Evolutionary conservation across 2,797 vertebrate genomes (phyloP).

Genomic region (Enteromius mattozi): DNA sequence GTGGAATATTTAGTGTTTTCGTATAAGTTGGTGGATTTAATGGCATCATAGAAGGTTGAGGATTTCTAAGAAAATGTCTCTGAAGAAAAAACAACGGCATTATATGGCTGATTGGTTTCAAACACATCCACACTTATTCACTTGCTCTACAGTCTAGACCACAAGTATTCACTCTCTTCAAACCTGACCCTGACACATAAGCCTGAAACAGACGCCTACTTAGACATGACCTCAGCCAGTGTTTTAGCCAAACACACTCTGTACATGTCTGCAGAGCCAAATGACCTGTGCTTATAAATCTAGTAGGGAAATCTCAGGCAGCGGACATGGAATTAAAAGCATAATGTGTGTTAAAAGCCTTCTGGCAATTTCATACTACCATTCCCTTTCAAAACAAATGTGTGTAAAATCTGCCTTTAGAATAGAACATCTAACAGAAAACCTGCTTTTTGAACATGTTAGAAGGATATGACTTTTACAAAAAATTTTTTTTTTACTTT

Average conservation of each 20-base stretch:
- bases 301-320: background rate
- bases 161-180: background rate
- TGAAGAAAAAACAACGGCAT: background rate
- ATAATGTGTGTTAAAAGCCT: conserved; percentile 9
- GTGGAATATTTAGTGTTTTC: background rate
- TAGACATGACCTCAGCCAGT: conserved; percentile 43
- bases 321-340: background rate
- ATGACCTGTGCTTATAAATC: conserved; percentile 10
- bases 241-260: conserved; percentile 20
- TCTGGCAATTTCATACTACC: conserved; percentile 7
- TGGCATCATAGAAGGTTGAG: background rate
- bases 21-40: background rate
- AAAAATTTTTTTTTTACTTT: background rate
- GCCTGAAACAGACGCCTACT: conserved; percentile 26
- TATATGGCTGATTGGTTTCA: background rate
- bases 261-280: conserved; percentile 23
- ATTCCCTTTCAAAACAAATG: conserved; percentile 21
- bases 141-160: conserved; percentile 4
- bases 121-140: background rate
- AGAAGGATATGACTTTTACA: background rate
- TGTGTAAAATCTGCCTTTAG: conserved; percentile 35
- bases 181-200: conserved; percentile 29
- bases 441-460: conserved; percentile 11
- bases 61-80: background rate
- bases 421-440: conserved; percentile 35